phyloP scores from a whole-genome alignment of 2,113 vertebrate species.

The Vidua macroura region DNA sequence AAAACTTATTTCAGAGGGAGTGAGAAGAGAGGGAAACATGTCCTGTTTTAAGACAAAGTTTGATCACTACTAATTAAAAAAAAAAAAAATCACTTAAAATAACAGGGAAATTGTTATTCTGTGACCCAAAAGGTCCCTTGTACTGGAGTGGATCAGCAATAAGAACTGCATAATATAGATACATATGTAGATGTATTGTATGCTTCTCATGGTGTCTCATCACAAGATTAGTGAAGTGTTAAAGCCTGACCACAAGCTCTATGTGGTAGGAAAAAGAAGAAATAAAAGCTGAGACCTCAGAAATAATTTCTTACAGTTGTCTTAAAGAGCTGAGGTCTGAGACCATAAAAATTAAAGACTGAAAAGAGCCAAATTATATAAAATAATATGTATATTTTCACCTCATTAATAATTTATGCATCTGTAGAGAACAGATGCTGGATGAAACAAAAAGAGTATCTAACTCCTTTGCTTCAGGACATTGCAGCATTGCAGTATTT shows the following conservation, averaged over 20 bases:
- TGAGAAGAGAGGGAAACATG: not conserved
- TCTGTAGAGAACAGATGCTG: not conserved
- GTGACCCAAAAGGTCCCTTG: not conserved
- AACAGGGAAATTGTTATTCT: not conserved
- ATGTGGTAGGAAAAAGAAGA: not conserved
- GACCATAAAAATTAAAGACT: not conserved
- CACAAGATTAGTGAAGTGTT: not conserved
- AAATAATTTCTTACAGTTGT: not conserved
- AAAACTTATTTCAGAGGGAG: not conserved
- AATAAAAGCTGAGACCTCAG: not conserved
- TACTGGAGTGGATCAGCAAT: not conserved
- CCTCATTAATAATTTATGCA: no score
- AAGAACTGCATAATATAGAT: not conserved
- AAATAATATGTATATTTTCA: not conserved
- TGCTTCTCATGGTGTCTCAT: not conserved
- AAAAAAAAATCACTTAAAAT: not conserved
- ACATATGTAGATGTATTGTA: not conserved
- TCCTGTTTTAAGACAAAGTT: not conserved
- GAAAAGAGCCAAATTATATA: not conserved
- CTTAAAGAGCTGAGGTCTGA: not conserved
- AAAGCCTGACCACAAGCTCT: fast-evolving
- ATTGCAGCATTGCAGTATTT: not conserved
- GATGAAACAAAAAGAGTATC: not conserved
- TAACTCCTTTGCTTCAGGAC: not conserved
- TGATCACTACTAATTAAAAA: not conserved